Conservation (phyloP, 2,797 vertebrate species). For the Gallinago stenura region DNA sequence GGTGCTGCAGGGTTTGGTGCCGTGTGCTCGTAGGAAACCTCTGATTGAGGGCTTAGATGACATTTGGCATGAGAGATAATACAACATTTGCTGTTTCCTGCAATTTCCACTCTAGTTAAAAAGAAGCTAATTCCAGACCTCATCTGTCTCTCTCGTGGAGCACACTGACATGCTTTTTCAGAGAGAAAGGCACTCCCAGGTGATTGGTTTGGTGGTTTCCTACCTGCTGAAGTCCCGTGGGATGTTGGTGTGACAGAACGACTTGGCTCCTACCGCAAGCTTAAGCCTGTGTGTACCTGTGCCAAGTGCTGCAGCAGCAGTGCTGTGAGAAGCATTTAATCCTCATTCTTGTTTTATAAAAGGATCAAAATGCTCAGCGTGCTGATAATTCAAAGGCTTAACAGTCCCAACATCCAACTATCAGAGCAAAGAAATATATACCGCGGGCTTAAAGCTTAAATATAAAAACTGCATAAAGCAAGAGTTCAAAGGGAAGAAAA, state of each 20-base stretch:
- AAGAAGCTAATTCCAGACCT: neutral
- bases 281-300: neutral
- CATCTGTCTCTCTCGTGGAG: neutral
- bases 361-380: neutral
- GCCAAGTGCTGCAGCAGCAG: accelerated
- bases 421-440: neutral
- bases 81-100: neutral
- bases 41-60: neutral
- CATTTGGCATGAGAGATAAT: neutral
- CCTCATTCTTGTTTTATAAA: neutral
- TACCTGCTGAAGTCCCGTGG: accelerated
- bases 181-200: neutral
- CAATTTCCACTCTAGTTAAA: neutral
- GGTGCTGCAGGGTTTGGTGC: neutral
- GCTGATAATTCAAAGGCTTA: neutral
- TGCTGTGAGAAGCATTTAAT: neutral
- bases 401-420: neutral
- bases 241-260: neutral
- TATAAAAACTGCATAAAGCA: neutral
- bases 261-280: neutral
- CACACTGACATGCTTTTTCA: neutral
- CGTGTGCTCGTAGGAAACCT: neutral
- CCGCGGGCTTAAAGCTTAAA: neutral
- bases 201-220: accelerated
- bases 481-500: neutral